Percentiles rank a stretch among this genome's conserved stretches.
Conservation (phyloP, 37 sponge, comb jelly and placozoan genomes). For the Geodia barretti region DNA sequence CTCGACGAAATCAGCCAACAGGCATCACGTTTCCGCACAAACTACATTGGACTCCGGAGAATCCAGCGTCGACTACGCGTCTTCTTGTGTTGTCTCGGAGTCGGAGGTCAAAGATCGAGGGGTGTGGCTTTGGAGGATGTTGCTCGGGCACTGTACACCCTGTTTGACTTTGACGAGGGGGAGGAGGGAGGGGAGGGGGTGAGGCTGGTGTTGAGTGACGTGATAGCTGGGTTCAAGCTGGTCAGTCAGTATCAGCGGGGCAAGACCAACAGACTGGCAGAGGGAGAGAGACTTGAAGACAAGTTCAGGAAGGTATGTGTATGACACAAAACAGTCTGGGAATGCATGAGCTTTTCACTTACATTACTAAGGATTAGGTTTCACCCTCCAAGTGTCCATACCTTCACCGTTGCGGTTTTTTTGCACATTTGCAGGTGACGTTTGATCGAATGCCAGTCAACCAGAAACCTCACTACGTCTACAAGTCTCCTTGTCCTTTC, state of each 20-base stretch:
- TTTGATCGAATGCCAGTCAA: background rate
- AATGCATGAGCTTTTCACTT: too few relatives aligned
- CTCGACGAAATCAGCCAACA: background rate
- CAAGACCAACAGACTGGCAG: background rate
- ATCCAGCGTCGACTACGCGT: background rate
- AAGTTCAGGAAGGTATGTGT: background rate
- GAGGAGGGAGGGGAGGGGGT: background rate
- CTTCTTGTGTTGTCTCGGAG: slow-evolving; percentile 8
- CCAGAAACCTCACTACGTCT: background rate
- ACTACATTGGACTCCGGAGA: background rate
- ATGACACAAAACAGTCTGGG: background rate
- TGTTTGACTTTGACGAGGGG: slow-evolving; percentile 14
- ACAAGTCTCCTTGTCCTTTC: background rate
- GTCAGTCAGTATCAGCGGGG: background rate
- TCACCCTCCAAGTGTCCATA: too few relatives aligned
- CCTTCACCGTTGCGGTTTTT: too few relatives aligned
- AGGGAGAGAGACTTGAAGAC: background rate
- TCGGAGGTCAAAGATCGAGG: background rate
- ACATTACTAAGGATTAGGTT: background rate
- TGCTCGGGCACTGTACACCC: slow-evolving; percentile 1
- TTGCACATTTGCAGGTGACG: background rate
- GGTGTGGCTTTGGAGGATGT: background rate
- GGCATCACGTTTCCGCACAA: background rate
- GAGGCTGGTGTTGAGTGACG: slow-evolving; percentile 4
- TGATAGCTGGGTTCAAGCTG: slow-evolving; percentile 4